These are phyloP conservation scores for Drosophila teissieri DNA, from an alignment of 1,140 invertebrate genomes.

Conservation along the genomic window DNA sequence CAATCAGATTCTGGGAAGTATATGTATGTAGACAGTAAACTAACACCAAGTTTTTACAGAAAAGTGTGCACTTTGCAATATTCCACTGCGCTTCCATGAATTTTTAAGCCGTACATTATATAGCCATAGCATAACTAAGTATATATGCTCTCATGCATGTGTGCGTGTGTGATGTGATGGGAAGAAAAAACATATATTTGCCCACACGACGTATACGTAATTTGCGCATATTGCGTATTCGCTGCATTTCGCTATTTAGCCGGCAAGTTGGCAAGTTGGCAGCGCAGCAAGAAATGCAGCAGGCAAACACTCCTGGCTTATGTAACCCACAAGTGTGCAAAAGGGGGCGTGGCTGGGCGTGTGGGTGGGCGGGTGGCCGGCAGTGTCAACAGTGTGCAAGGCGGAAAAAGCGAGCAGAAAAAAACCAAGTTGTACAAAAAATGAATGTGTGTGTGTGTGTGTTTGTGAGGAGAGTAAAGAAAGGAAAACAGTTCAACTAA, in stretches of 20 bases:
- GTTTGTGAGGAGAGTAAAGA: slow-evolving; percentile 26
- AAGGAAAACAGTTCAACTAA: slow-evolving; percentile 65
- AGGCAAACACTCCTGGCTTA: slow-evolving; percentile 54
- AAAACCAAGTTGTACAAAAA: slow-evolving; percentile 27
- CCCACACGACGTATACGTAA: slow-evolving; percentile 68
- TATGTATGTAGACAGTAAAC: neutral
- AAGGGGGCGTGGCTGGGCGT: slow-evolving; percentile 8
- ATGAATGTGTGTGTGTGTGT: slow-evolving; percentile 37
- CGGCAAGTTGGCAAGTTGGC: slow-evolving; percentile 63
- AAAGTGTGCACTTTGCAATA: slow-evolving; percentile 38
- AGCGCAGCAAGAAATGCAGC: slow-evolving; percentile 63
- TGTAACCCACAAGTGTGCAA: slow-evolving; percentile 56
- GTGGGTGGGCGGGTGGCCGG: neutral
- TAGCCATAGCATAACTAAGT: slow-evolving; percentile 8
- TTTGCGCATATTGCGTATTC: slow-evolving; percentile 80
- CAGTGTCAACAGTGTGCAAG: slow-evolving; percentile 78
- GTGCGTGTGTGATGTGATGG: too few species aligned
- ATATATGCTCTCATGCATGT: neutral
- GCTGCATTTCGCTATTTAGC: slow-evolving; percentile 67
- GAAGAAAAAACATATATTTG: slow-evolving; percentile 59
- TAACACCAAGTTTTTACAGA: slow-evolving; percentile 27
- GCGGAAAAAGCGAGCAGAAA: slow-evolving; percentile 68
- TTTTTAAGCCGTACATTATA: slow-evolving; percentile 45
- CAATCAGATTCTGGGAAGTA: neutral
- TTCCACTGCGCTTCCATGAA: slow-evolving; percentile 35